Base-by-base conservation (phyloP, 2,888 invertebrate genomes). In the Microctonus brassicae region DNA sequence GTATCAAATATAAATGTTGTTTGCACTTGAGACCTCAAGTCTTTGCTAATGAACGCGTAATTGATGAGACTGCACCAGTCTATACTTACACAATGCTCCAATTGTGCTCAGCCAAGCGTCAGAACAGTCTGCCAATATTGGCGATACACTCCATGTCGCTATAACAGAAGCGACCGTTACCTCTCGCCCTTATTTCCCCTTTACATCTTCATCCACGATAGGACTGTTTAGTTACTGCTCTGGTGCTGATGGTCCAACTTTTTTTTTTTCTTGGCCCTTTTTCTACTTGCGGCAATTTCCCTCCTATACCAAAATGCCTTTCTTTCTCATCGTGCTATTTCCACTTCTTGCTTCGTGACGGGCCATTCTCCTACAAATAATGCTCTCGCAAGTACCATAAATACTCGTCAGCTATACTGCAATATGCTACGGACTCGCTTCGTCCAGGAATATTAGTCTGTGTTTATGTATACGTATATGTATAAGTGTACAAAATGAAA, bases 31-130 rank as follows among this genome's bases (percentile, higher is more conserved):
- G 72, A 67, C 69, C 73, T 70, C 73, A 55, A 73, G 76, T 79
- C 77, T 79, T 79, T 75, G 77, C 81, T 83, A 83, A 83, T 83
- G 83, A 83, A 83, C 83, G 80, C 79, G 81, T 83, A 83, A 83
- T 83, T 82, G 83, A 83, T 83, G 83, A 83, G 83, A 78, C 83
- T 81, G 83, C 83, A 83, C 83, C 83, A 83, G 83, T 83, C 83
- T 82, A 81, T 82, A 83, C 83, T 83, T 83, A 82, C 81, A 83
- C 83, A 83, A 83, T 82, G 83, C 83, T 83, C 83, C 83, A 83
- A 83, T 83, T 83, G 83, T 83, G 82, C 82, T 81, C 83, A 79
- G 78, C 82, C 78, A 79, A 82, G 83, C 82, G 79, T 79, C 80
- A 78, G 78, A 79, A 77, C 65, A 71, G 65, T 60, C 42, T 63